Evolutionary conservation across 2,113 vertebrate species (phyloP).

Genomic region (Nymphicus hollandicus): DNA sequence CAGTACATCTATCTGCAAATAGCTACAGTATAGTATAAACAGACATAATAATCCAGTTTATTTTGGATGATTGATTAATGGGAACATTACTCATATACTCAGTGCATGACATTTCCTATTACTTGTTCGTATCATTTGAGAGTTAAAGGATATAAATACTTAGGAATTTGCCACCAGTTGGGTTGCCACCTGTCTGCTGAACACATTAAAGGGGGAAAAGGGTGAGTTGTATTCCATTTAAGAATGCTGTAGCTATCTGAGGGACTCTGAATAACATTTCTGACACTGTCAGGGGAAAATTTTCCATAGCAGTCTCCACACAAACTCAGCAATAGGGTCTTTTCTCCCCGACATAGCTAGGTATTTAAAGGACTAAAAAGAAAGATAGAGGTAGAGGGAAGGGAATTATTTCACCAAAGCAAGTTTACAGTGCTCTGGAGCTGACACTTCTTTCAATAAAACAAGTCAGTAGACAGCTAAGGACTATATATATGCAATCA

Average conservation of each 20-base stretch:
- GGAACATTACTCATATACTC: slow-evolving; percentile 40
- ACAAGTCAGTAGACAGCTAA: background rate
- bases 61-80: slow-evolving; percentile 62
- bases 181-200: slow-evolving; percentile 62
- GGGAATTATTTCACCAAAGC: background rate
- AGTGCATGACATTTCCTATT: slow-evolving; percentile 49
- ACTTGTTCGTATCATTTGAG: slow-evolving; percentile 52
- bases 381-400: background rate
- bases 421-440: background rate
- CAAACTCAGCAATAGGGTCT: background rate
- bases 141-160: slow-evolving; percentile 69
- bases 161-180: slow-evolving; percentile 62
- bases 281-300: background rate
- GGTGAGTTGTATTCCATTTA: slow-evolving; percentile 21
- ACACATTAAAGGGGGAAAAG: slow-evolving; percentile 36
- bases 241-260: slow-evolving; percentile 23
- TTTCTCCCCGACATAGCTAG: background rate
- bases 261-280: slow-evolving; percentile 26
- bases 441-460: background rate
- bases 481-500: background rate
- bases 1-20: slow-evolving; percentile 15
- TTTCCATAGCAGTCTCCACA: slow-evolving; percentile 1
- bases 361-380: background rate
- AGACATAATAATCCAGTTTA: slow-evolving; percentile 47
- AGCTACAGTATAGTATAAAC: slow-evolving; percentile 33